Base-by-base conservation (phyloP, 2,797 vertebrate genomes). In the Gymnoscopelus braueri region DNA sequence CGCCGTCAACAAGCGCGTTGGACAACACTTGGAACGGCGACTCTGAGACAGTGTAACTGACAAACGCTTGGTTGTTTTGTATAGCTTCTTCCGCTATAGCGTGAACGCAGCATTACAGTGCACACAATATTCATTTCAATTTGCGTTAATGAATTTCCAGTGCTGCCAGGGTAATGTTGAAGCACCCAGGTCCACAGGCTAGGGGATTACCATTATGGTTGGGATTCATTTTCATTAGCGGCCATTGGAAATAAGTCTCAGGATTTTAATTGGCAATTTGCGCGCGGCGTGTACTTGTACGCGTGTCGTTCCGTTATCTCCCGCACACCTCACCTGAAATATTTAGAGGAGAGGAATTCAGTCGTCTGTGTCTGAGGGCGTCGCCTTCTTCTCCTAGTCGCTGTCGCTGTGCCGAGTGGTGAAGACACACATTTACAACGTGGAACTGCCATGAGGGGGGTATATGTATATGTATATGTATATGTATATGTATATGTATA, bases 71-170 rank as follows among this genome's bases (percentile, higher is more conserved):
- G 39, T 35, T 5, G 6, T 44, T 10, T 8, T 44, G 39, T 3
- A 32, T 5, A 44, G 39, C 39, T 10, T 10, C 39, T 10, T 9
- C 7, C 8, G 39, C 8, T 10, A 44, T 10, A 44, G 39, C 1
- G 39, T 10, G 39, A 44, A 44, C 39, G 8, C 39, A 10, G 39
- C 39, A 44, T 10, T 44, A 10, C 39, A 10, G 39, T 10, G 39
- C 8, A 10, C 39, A 44, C 39, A 8, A 44, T 44, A 44, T 44
- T 71, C 48, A 55, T 79, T 84, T 85, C 73, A 84, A 76, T 84
- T 83, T 78, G 62, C 81, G 74, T 84, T 44, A 85, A 89, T 89
- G 88, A 75, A 83, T 84, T 85, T 87, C 55, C 52, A 19, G 75
- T 51, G 78, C 84, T 81, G 60, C 63, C 75, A 67, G 74, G 79